Conservation (phyloP, 2,888 invertebrate species). For the Epinotia ramella region DNA sequence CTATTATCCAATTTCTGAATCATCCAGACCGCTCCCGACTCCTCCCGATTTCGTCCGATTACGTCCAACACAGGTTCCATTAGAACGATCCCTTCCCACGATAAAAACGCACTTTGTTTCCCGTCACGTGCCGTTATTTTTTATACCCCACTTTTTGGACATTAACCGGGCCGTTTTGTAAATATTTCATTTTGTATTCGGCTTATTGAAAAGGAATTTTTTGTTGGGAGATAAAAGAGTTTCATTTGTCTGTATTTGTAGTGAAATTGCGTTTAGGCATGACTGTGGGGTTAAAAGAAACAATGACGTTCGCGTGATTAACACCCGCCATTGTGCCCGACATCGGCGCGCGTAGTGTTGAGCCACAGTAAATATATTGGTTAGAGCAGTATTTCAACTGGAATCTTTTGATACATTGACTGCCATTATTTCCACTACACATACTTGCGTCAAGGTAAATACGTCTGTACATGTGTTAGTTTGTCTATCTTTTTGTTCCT, state of each 20-base stretch:
- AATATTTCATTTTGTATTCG: slow-evolving; percentile 74
- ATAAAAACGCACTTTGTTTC: slow-evolving; percentile 80
- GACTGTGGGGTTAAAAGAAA: slow-evolving; percentile 61
- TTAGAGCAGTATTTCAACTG: too few relatives aligned
- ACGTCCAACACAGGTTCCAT: slow-evolving; percentile 63
- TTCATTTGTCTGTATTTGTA: slow-evolving; percentile 69
- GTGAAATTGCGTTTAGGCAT: slow-evolving; percentile 67
- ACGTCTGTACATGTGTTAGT: too few relatives aligned
- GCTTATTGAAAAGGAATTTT: slow-evolving; percentile 68
- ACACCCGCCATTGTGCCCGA: slow-evolving; percentile 54
- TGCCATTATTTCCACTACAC: too few relatives aligned
- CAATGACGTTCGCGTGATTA: slow-evolving; percentile 60
- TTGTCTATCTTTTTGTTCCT: too few relatives aligned
- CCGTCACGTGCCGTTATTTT: slow-evolving; percentile 79
- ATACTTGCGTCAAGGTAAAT: too few relatives aligned
- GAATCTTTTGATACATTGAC: too few relatives aligned
- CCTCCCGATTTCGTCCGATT: slow-evolving; percentile 60
- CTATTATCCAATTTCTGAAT: slow-evolving; percentile 42
- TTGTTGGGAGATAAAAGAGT: slow-evolving; percentile 70
- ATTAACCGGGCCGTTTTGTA: slow-evolving; percentile 69
- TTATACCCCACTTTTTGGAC: slow-evolving; percentile 69
- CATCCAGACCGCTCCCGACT: slow-evolving; percentile 56
- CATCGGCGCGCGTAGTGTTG: slow-evolving; percentile 38
- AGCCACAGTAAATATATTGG: neutral
- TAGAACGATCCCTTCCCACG: slow-evolving; percentile 73